Percentiles rank a stretch among this genome's conserved stretches.
Evolutionary conservation across 1,140 invertebrate species (phyloP).

Genomic region (Hylaeus volcanicus): DNA sequence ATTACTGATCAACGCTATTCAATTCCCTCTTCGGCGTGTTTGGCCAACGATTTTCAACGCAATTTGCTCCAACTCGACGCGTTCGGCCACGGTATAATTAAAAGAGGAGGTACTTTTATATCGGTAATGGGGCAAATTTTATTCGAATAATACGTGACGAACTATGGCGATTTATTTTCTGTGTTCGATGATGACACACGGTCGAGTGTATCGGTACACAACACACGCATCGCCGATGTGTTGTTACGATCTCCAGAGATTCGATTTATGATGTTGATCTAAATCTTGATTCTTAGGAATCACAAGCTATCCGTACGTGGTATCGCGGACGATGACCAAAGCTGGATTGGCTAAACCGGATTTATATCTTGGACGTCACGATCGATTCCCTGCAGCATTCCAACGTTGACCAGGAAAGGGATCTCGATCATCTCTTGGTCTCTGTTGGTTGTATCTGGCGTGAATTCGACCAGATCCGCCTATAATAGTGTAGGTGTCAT

Average conservation of each 20-base stretch:
- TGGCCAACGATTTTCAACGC: background rate
- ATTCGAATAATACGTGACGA: too few relatives aligned
- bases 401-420: conserved; percentile 14
- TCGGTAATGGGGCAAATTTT: too few relatives aligned
- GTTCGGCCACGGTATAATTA: background rate
- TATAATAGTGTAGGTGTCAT: background rate
- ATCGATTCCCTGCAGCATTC: conserved; percentile 38
- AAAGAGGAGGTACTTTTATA: too few relatives aligned
- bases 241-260: too few relatives aligned
- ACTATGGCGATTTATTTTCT: too few relatives aligned
- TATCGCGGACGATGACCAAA: background rate
- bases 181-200: too few relatives aligned
- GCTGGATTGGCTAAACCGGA: conserved; percentile 37
- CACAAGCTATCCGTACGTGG: background rate
- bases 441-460: background rate
- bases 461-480: background rate
- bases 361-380: conserved; percentile 43
- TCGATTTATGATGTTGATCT: too few relatives aligned
- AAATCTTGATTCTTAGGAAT: too few relatives aligned
- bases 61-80: background rate
- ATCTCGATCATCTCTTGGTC: background rate
- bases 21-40: background rate
- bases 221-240: too few relatives aligned
- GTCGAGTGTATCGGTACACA: too few relatives aligned
- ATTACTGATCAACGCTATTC: conserved; percentile 18